Evolutionary conservation across 2,113 vertebrate genomes (phyloP).

Genomic region (Cervus canadensis): DNA sequence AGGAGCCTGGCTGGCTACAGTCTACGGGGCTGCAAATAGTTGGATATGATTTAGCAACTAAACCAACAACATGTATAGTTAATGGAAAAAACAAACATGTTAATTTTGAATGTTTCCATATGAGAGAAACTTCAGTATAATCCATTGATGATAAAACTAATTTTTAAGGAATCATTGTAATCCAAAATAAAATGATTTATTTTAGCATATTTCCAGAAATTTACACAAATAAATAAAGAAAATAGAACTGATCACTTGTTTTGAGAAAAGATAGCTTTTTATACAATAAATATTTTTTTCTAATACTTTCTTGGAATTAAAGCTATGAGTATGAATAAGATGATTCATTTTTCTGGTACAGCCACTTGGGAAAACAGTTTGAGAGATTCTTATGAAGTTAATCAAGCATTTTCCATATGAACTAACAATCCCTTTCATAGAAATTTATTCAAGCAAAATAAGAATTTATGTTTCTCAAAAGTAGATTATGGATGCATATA

Average conservation of each 20-base stretch:
- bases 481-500: not conserved
- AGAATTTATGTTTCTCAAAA: not conserved
- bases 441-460: not conserved
- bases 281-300: not conserved
- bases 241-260: not conserved
- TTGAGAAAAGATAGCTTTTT: not conserved
- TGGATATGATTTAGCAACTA: not conserved
- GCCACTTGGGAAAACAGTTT: not conserved
- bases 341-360: not conserved
- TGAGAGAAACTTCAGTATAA: not conserved
- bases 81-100: not conserved
- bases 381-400: not conserved
- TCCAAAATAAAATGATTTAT: not conserved
- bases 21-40: not conserved
- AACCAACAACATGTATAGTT: not conserved
- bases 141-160: not conserved
- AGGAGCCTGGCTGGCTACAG: not conserved
- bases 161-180: not conserved
- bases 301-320: not conserved
- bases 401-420: not conserved
- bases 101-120: not conserved
- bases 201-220: not conserved
- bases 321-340: not conserved
- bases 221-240: not conserved
- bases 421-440: not conserved